Percentiles rank a stretch among this genome's conserved stretches.
These are phyloP conservation scores for Allochrocebus solatus DNA, from an alignment of 2,797 vertebrate genomes.

Conservation along the genomic window DNA sequence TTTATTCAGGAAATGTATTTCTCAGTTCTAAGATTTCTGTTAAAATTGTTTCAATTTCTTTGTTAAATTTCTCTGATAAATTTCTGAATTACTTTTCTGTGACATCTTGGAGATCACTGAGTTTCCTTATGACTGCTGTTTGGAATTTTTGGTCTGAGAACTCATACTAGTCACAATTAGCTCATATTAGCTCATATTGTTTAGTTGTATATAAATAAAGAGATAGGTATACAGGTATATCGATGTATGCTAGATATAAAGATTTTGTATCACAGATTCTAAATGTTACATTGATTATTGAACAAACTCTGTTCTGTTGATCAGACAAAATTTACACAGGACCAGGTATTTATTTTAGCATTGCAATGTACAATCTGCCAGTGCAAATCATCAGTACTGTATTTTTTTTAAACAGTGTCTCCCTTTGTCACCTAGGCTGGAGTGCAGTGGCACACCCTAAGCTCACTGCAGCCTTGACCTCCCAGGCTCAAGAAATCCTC, in stretches of 20 bases:
- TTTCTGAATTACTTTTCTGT: not conserved
- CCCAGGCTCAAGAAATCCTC: no score
- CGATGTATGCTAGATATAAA: not conserved
- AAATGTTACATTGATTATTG: not conserved
- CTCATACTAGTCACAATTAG: not conserved
- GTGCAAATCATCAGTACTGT: not conserved
- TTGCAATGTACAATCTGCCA: not conserved
- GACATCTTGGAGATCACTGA: not conserved
- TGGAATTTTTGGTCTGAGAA: not conserved
- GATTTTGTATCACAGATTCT: not conserved
- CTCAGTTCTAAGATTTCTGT: not conserved
- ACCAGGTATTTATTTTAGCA: not conserved
- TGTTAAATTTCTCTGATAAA: not conserved
- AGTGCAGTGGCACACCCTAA: no score
- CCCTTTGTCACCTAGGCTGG: no score
- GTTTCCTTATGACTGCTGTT: not conserved
- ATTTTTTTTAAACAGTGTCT: not conserved
- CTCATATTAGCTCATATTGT: not conserved
- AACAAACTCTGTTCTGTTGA: not conserved
- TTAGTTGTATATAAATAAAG: not conserved
- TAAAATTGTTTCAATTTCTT: not conserved
- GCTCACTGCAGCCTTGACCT: no score
- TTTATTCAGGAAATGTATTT: not conserved
- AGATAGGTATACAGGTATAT: not conserved
- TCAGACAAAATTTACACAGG: not conserved